Conservation (phyloP, 35 echinoderm and acorn worm species). For the Lytechinus variegatus region DNA sequence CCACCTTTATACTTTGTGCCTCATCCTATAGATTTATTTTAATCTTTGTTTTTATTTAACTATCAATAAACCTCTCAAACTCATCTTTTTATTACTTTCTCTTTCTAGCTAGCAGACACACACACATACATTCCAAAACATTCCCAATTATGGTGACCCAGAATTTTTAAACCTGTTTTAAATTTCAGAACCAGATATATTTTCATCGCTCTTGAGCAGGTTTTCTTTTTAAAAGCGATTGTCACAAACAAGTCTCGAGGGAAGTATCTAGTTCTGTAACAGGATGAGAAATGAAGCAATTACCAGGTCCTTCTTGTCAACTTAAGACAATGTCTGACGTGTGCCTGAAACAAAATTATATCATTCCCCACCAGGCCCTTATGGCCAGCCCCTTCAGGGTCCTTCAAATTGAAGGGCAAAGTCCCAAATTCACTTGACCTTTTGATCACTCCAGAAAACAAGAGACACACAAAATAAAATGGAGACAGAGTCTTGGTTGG, state of each 20-base stretch:
- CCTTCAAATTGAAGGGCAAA: neutral
- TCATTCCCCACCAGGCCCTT: neutral
- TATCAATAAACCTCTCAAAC: too few relatives aligned
- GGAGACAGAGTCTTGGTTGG: neutral
- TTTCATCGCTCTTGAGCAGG: neutral
- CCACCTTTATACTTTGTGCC: too few relatives aligned
- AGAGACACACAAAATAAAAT: neutral
- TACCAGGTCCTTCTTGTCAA: neutral
- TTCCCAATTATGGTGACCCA: neutral
- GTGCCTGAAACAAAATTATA: neutral
- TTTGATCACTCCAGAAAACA: neutral
- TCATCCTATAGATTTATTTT: too few relatives aligned
- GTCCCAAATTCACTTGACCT: constrained; percentile 10
- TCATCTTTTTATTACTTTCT: too few relatives aligned
- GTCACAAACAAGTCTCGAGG: neutral
- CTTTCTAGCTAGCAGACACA: too few relatives aligned
- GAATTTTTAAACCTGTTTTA: neutral
- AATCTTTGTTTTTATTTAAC: too few relatives aligned
- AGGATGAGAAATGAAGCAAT: neutral
- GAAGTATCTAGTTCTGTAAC: neutral
- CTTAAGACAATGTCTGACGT: neutral
- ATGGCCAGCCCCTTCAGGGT: neutral
- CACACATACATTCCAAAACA: too few relatives aligned
- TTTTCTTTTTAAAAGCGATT: neutral
- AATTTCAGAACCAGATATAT: neutral